Base-by-base conservation (phyloP, 1,140 invertebrate genomes). In the Zaprionus tsacasi region DNA sequence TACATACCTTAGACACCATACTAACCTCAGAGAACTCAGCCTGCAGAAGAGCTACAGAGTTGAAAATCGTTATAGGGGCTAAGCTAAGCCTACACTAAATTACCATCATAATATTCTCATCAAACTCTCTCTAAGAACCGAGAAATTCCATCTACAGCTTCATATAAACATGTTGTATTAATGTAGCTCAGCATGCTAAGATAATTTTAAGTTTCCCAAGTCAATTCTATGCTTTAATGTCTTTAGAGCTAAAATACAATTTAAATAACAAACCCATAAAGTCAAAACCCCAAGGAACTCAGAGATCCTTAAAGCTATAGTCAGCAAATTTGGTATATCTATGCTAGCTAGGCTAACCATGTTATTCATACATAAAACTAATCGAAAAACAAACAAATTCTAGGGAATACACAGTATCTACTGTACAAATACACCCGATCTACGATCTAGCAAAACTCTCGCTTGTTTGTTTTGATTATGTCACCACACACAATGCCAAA, bases 391-490 rank as follows among this genome's bases (percentile, higher is more conserved):
- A 7, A 54, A 13, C 2, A 35, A 11, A 11, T 56, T 11, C 10
- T 45, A 45, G 0, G 1, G 25, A 5, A 11, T 45, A 38, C 30
- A 63, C 45, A 48, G 45, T 63, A 35, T 36, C 21, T 54, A 21
- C 17, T 11, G 54, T 25, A 15, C 63, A 35, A 55, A 12, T 27
- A 55, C n/a, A 3, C 21, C 15, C 38, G 35, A 8, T 6, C 15
- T 50, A 17, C 25, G 7, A 33, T 21, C 17, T 50, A 13, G 50
- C 17, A n/a, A n/a, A 3, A 55, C 17, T 54, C 33, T 54, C 17
- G 13, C 12, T 64, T 59, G 43, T 58, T 65, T 64, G 52, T 64
- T 58, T 50, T 64, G 70, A 78, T 80, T 80, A 80, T 80, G 75
- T 80, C 75, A 80, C 58, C 43, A 60, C n/a, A 13, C 6, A 6